These are phyloP conservation scores for Blastobasis adustella DNA, from an alignment of 2,888 invertebrate species.

Conservation along the genomic window DNA sequence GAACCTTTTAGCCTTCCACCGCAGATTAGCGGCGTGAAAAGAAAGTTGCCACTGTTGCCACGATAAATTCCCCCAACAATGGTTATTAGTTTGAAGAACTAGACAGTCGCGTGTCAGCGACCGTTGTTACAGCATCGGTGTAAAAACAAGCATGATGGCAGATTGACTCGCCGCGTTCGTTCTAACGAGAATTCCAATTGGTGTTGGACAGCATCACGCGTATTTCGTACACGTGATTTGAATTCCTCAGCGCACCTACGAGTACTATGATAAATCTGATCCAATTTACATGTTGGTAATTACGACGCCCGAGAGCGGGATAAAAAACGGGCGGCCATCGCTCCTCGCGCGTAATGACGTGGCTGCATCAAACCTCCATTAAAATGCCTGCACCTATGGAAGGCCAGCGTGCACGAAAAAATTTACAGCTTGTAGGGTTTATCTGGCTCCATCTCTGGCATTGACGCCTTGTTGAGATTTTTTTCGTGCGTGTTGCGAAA, in stretches of 20 bases:
- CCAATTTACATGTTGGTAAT: constrained; percentile 64
- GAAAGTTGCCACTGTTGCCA: no score
- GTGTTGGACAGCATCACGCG: constrained; percentile 12
- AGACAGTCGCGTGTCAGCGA: no score
- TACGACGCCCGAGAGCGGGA: constrained; percentile 35
- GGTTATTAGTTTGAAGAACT: no score
- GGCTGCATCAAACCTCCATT: constrained; percentile 51
- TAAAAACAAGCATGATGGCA: not conserved
- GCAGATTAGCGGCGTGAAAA: no score
- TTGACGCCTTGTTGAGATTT: no score
- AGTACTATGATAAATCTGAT: constrained; percentile 57
- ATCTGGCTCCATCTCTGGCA: no score
- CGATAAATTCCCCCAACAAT: no score
- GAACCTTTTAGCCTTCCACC: no score
- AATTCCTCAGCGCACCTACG: constrained; percentile 38
- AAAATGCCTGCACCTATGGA: constrained; percentile 33
- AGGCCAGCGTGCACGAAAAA: constrained; percentile 5
- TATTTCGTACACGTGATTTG: constrained; percentile 28
- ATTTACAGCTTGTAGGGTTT: not conserved
- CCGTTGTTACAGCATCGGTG: not conserved
- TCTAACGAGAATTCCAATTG: constrained; percentile 9
- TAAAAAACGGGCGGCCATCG: constrained; percentile 18
- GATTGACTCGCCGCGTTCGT: constrained; percentile 2
- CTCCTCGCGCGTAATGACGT: constrained; percentile 29
- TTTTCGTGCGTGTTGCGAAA: no score